phyloP scores from a whole-genome alignment of 2,797 vertebrate species.

The Emydoidea blandingii region DNA sequence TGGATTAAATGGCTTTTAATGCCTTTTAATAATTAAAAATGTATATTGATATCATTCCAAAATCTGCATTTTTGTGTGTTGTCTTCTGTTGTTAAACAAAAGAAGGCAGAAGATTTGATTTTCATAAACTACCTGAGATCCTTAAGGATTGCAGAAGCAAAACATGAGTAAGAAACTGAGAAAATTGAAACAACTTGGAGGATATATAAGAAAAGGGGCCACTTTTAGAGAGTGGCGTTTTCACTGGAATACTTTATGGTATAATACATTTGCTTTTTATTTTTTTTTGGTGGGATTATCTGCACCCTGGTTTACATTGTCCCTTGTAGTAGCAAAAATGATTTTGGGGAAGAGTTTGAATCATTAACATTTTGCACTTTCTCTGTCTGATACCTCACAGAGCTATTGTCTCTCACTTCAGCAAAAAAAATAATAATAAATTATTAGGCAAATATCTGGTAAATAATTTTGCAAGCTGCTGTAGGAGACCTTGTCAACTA shows the following conservation, averaged over 20 bases:
- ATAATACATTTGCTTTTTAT: not conserved
- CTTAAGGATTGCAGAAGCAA: conserved; percentile 9
- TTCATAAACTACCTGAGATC: not conserved
- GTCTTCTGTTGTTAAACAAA: not conserved
- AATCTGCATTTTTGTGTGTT: conserved; percentile 20
- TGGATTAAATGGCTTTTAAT: conserved; percentile 32
- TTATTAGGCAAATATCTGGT: conserved; percentile 32
- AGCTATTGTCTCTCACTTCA: not conserved
- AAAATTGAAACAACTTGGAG: conserved; percentile 41
- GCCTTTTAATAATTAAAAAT: not conserved
- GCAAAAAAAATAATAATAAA: not conserved
- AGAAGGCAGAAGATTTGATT: not conserved
- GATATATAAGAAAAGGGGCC: not conserved
- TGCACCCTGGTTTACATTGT: conserved; percentile 6
- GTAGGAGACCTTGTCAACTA: not conserved
- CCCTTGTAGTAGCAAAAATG: not conserved
- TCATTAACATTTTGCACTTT: conserved; percentile 47
- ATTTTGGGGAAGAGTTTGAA: not conserved
- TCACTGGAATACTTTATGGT: not conserved
- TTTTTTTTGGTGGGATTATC: not conserved
- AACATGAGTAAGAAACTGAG: conserved; percentile 44
- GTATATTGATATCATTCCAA: not conserved
- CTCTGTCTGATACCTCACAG: conserved; percentile 40
- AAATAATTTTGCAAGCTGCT: conserved; percentile 25
- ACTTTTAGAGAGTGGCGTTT: not conserved